Conservation (phyloP, 2,888 invertebrate species). For the Sarcophaga variegata region DNA sequence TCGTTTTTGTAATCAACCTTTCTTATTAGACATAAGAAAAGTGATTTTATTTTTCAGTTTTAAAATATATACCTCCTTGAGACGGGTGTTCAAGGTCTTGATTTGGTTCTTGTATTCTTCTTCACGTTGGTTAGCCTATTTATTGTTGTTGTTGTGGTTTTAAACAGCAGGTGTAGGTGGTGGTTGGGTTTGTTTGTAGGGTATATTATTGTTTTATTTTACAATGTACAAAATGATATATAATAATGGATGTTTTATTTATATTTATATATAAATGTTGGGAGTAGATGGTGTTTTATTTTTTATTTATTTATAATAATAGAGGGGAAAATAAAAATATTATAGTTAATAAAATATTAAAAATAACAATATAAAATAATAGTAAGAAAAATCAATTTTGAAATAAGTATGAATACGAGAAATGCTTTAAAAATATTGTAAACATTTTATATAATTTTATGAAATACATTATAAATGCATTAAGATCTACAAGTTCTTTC, state of each 20-base stretch:
- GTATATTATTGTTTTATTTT: constrained; percentile 52
- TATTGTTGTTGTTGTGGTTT: constrained; percentile 76
- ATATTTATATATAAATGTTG: constrained; percentile 43
- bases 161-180: constrained; percentile 64
- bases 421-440: constrained; percentile 33
- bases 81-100: constrained; percentile 98
- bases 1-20: constrained; percentile 34
- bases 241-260: constrained; percentile 50
- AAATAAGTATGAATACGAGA: not conserved
- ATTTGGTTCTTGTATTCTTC: constrained; percentile 99
- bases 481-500: not conserved
- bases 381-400: constrained; percentile 31
- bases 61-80: constrained; percentile 93
- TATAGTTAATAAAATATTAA: constrained; percentile 14
- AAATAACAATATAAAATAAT: constrained; percentile 37
- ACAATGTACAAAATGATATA: constrained; percentile 55
- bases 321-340: constrained; percentile 56
- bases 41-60: constrained; percentile 34
- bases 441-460: not conserved
- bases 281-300: constrained; percentile 27
- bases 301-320: constrained; percentile 38
- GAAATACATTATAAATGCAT: no score
- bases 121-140: constrained; percentile 98
- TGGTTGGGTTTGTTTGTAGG: constrained; percentile 18
- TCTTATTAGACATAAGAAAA: constrained; percentile 65